Evolutionary conservation across 2,797 vertebrate genomes (phyloP).

Genomic region (Amblyopsis hoosieri): DNA sequence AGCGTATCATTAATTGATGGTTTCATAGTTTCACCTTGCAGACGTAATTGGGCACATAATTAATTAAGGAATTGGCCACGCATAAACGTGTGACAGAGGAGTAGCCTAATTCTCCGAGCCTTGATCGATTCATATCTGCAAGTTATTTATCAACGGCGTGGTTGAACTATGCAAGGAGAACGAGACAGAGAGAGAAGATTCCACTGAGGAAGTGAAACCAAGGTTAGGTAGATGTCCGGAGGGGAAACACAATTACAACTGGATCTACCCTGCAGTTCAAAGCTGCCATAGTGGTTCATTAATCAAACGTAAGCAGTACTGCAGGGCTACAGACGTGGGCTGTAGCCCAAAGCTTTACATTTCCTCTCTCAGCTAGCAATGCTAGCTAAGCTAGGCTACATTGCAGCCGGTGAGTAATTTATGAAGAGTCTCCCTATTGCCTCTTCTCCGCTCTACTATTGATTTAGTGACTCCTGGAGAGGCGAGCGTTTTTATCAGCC

Average conservation of each 20-base stretch:
- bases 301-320: constrained; percentile 49
- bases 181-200: constrained; percentile 8
- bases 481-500: constrained; percentile 49
- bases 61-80: constrained; percentile 2
- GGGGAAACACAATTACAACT: constrained; percentile 45
- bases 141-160: constrained; percentile 41
- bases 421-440: constrained; percentile 42
- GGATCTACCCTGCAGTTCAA: constrained; percentile 34
- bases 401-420: constrained; percentile 38
- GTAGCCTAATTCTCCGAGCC: too few species aligned
- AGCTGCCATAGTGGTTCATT: constrained; percentile 40
- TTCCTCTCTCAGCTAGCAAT: constrained; percentile 10
- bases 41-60: constrained; percentile 32
- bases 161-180: neutral
- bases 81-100: too few species aligned
- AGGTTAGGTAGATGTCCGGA: constrained; percentile 23
- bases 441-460: constrained; percentile 42
- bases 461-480: constrained; percentile 53
- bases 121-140: constrained; percentile 39
- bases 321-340: constrained; percentile 30
- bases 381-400: constrained; percentile 20
- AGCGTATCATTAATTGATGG: constrained; percentile 34
- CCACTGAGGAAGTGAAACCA: constrained; percentile 19
- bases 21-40: constrained; percentile 33
- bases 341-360: neutral